Percentiles rank a stretch among this genome's conserved stretches.
Conservation (phyloP, 2,888 invertebrate genomes). For the Gastracanthus pulcherrimus region DNA sequence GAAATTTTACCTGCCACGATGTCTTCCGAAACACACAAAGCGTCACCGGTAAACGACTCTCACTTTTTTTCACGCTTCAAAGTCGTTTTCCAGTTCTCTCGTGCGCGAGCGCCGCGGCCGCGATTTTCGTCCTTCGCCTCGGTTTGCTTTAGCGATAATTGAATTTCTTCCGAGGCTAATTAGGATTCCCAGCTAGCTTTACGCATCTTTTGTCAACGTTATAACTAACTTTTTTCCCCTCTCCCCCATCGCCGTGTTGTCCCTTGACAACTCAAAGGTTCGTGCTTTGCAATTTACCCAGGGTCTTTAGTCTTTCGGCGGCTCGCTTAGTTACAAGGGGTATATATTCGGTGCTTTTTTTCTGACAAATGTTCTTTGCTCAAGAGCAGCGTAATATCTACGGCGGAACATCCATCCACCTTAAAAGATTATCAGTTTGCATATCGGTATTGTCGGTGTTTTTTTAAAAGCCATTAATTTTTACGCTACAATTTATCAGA, state of each 20-base stretch:
- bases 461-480: background rate
- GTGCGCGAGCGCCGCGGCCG: background rate
- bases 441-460: background rate
- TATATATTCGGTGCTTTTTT: background rate
- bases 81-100: conserved; percentile 21
- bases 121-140: background rate
- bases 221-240: conserved; percentile 9
- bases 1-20: conserved; percentile 1
- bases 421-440: background rate
- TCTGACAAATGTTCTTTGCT: no score
- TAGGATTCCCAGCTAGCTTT: conserved; percentile 17
- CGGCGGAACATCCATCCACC: background rate
- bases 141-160: conserved; percentile 25
- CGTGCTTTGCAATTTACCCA: background rate
- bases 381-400: background rate
- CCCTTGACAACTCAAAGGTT: background rate
- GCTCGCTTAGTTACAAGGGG: background rate
- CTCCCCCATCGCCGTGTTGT: background rate
- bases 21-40: background rate
- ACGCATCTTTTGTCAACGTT: conserved; percentile 19
- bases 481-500: no score
- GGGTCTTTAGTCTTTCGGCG: background rate
- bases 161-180: conserved; percentile 25
- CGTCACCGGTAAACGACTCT: background rate
- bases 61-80: background rate